phyloP scores from a whole-genome alignment of 2,113 vertebrate species.

The Corythaeola cristata region DNA sequence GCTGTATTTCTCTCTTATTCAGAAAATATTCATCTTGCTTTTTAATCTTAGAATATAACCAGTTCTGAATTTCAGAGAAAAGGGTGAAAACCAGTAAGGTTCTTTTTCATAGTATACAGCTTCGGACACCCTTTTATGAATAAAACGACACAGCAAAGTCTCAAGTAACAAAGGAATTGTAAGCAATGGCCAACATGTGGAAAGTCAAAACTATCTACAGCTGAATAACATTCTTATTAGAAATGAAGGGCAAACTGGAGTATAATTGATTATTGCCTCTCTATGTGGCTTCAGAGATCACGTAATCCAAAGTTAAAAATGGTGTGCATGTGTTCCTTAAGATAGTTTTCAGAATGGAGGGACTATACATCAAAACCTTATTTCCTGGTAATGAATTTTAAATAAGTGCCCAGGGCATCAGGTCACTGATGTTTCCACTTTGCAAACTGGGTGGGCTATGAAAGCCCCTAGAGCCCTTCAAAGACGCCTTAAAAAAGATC shows the following conservation, averaged over 20 bases:
- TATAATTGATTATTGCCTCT: conserved; percentile 40
- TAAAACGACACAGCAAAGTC: background rate
- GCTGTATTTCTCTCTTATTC: background rate
- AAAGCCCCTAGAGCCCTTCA: conserved; percentile 75
- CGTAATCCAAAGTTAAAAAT: conserved; percentile 43
- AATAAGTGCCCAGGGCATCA: conserved; percentile 63
- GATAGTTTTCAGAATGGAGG: conserved; percentile 52
- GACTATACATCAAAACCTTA: conserved; percentile 72
- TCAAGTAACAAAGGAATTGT: conserved; percentile 34
- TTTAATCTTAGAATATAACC: background rate
- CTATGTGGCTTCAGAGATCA: conserved; percentile 44
- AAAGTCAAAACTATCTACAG: conserved; percentile 25
- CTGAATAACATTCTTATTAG: conserved; percentile 26
- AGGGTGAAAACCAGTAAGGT: background rate
- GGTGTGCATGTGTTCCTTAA: conserved; percentile 45
- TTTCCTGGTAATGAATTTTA: conserved; percentile 76
- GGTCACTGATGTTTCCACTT: conserved; percentile 77
- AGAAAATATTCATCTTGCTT: background rate
- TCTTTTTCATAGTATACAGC: background rate
- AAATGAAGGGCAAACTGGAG: conserved; percentile 46
- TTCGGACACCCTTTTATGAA: background rate
- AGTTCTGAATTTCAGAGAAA: background rate
- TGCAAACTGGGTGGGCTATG: conserved; percentile 75
- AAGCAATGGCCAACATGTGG: conserved; percentile 1
- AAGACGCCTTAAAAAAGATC: conserved; percentile 69